Base-by-base conservation (phyloP, 2,797 vertebrate species). In the Eutrigla gurnardus region DNA sequence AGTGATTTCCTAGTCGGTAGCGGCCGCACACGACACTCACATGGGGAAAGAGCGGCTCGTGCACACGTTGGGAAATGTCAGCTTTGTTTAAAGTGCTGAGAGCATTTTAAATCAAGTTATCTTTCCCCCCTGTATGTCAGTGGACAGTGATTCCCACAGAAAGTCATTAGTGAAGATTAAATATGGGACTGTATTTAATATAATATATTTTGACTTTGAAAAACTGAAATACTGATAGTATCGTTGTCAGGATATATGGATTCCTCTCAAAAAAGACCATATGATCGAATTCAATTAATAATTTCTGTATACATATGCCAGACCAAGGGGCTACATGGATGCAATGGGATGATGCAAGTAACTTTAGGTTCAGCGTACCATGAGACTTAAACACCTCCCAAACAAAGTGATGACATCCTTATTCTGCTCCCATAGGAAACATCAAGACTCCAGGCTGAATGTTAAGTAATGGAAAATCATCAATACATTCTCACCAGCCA, bases 51-150 rank as follows among this genome's bases (percentile, higher is more conserved):
- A 65, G 25, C 32, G 59, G 45, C 50, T 53, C 67, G 66, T 17
- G 15, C 67, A 47, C 63, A 75, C 64, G 43, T 32, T 49, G 37
- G 55, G 60, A 77, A 84, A 79, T 72, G 67, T 62, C 76, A 80
- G 42, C 70, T 86, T 69, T 77, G 62, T 71, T 77, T 69, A 62
- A 25, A 75, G 47, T 43, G 52, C 12, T 60, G 59, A 78, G 69
- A 70, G 33, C 50, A 70, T 77, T 74, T 81, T 62, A 81, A 61
- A 69, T 66, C 33, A 60, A 43, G 43, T 74, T 57, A 60, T 66
- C 50, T 66, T 75, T 43, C 46, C 18, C 63, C 53, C 18, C 63
- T 15, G 65, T 45, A 55, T 60, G 40, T 9, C 6, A 63, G 37
- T 75, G 47, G 25, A 75, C 55, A 61, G 18, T 69, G 49, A 71